Percentiles rank a stretch among this genome's conserved stretches.
Evolutionary conservation across 1,140 invertebrate genomes (phyloP).

Genomic region (Macrotrachela quadricornifera): DNA sequence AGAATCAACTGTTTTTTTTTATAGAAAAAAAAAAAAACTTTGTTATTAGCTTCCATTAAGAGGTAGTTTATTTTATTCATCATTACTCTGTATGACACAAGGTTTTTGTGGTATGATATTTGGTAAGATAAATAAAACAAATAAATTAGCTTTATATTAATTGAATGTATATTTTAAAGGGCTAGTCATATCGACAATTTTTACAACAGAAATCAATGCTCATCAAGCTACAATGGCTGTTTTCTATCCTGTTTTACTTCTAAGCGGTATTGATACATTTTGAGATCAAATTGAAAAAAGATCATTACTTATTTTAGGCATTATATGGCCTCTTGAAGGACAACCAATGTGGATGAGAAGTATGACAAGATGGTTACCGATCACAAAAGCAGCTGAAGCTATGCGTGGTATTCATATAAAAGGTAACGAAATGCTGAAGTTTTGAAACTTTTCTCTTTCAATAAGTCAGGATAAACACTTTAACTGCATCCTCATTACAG

Average conservation of each 20-base stretch:
- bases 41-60: background rate
- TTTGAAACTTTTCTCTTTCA: no score
- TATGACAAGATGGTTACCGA: background rate
- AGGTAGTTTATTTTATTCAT: background rate
- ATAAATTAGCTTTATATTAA: no score
- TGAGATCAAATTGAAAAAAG: no score
- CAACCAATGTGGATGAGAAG: constrained; percentile 1
- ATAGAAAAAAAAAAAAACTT: background rate
- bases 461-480: no score
- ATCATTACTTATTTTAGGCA: background rate
- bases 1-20: background rate
- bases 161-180: background rate
- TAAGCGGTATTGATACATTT: background rate
- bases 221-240: constrained; percentile 3
- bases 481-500: no score
- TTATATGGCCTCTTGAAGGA: constrained; percentile 7
- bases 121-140: background rate
- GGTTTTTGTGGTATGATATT: constrained; percentile 6
- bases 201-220: constrained; percentile 3
- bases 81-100: background rate
- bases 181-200: background rate
- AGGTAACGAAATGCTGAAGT: no score
- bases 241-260: constrained; percentile 5
- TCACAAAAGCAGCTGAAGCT: constrained; percentile 4
- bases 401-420: constrained; percentile 2